Base-by-base conservation (phyloP, 2,797 vertebrate genomes). In the Lithobates pipiens region DNA sequence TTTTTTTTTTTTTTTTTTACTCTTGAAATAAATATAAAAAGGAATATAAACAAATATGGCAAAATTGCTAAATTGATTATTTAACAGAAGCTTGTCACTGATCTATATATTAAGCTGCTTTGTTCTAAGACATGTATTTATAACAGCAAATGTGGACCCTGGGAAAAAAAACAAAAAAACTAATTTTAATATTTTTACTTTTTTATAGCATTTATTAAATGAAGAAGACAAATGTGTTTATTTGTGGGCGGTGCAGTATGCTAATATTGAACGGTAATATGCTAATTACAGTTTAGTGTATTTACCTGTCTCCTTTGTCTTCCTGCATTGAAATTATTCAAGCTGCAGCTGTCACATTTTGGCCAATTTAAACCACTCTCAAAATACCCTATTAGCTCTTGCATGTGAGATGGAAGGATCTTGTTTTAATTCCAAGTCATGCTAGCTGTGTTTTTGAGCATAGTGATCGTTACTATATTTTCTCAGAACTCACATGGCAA, bases 401-500 rank as follows among this genome's bases (percentile, higher is more conserved):
- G 13, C 46, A 86, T 50, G 21, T 75, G 23, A n/a, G 79, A 25
- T 87, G 29, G 39, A 23, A 25, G 29, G 68, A 42, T 71, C 27
- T 23, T 77, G 67, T 76, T 83, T 61, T 54, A 79, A 69, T 78
- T 44, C 29, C 42, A 39, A 79, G 69, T 75, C 70, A 79, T 74
- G 39, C 75, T 74, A 68, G 76, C 85, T 83, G 32, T 83, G 68
- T 83, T 82, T 87, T 83, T 83, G 61, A 75, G 71, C 57, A 46
- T 83, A 89, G 80, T 87, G 88, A 93, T 90, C 88, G 76, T 85
- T 86, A 76, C 83, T 86, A 85, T 89, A 84, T 90, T 91, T 89
- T 91, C 88, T 91, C 71, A 89, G 86, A 91, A 89, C 46, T 88
- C 88, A 44, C 25, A 83, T 75, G 76, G 77, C 83, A 86, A 84